phyloP scores from a whole-genome alignment of 2,888 invertebrate species.

The Ornithoptera alexandrae region DNA sequence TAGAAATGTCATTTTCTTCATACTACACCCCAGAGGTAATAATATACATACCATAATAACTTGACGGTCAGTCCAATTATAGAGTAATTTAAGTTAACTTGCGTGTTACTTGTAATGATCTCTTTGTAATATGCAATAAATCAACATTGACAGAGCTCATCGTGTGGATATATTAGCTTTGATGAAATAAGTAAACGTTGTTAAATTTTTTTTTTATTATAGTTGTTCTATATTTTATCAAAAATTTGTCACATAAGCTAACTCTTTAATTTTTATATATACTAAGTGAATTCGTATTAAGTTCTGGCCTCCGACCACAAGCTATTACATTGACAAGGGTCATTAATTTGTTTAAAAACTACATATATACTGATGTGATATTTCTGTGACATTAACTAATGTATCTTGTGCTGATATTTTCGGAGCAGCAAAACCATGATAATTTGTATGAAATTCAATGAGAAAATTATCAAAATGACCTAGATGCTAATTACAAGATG shows the following conservation, averaged over 20 bases:
- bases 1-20: too few relatives aligned
- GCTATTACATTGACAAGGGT: too few relatives aligned
- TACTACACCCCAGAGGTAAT: neutral
- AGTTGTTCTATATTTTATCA: neutral
- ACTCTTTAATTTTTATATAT: neutral
- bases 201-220: neutral
- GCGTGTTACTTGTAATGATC: constrained; percentile 1
- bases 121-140: constrained; percentile 9
- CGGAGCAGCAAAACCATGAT: neutral
- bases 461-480: neutral
- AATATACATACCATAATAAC: neutral
- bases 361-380: too few relatives aligned
- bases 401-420: too few relatives aligned
- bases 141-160: constrained; percentile 8
- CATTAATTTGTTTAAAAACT: too few relatives aligned
- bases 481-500: neutral
- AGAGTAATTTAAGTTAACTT: neutral
- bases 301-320: neutral
- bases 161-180: constrained; percentile 1
- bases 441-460: neutral
- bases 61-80: neutral
- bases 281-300: neutral
- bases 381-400: too few relatives aligned
- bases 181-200: neutral
- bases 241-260: neutral